Base-by-base conservation (phyloP, 2,797 vertebrate genomes). In the Kryptopterus vitreolus region DNA sequence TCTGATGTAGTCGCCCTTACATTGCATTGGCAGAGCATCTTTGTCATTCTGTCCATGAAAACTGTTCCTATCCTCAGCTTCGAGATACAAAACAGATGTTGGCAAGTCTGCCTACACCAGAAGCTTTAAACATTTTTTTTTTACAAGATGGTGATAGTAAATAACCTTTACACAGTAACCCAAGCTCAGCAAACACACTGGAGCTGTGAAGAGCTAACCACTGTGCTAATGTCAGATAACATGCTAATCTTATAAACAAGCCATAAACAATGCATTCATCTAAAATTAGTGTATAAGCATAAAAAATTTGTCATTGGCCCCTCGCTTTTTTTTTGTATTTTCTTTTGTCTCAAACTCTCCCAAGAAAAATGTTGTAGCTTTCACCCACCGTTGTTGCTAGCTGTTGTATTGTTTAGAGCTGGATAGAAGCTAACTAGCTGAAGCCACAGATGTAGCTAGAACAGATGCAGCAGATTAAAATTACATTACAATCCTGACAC, bases 41-140 rank as follows among this genome's bases (percentile, higher is more conserved):
- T 50, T 61, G 38, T 57, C 78, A 73, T 46, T 16, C 20, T 70
- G 33, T 75, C 80, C 71, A 48, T 1, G 6, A 33, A 79, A 80
- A 82, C 55, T 81, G 71, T 61, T 82, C 72, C 57, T 73, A 48
- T 81, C 29, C 53, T 16, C 72, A 62, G 70, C 82, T 71, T 66
- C 84, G 82, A 38, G 52, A 78, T 79, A 81, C 79, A 81, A 79
- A 83, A 78, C 87, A 81, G 26, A 85, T 86, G 82, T 86, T 88
- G 62, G 82, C 38, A 80, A 81, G 88, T 87, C 87, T 88, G 86
- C 83, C 76, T 52, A 71, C 76, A 78, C 79, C 86, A 87, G 87
- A 86, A 86, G 74, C 77, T 88, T 89, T 88, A 90, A 89, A 87
- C 87, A 89, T 89, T 76, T 89, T 91, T 90, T 90, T 91, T 91